These are phyloP conservation scores for Stegostoma tigrinum DNA, from an alignment of 2,113 vertebrate genomes.

Conservation along the genomic window DNA sequence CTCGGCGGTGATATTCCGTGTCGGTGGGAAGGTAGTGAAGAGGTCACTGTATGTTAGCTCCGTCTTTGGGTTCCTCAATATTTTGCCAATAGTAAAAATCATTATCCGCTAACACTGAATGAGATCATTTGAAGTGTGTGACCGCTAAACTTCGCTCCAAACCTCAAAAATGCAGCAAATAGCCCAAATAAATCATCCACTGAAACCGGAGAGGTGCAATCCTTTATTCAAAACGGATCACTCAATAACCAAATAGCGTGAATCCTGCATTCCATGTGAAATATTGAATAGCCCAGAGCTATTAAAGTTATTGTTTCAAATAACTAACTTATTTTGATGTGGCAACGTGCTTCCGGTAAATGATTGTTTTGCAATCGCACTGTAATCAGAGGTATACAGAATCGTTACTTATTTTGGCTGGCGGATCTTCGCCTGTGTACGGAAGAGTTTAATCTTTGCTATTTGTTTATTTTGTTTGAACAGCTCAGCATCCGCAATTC, in stretches of 20 bases:
- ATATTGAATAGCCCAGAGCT: background rate
- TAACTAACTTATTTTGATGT: background rate
- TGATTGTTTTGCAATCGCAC: background rate
- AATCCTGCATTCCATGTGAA: background rate
- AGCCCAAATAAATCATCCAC: conserved; percentile 16
- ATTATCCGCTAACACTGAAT: background rate
- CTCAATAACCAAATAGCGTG: background rate
- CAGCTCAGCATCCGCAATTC: background rate
- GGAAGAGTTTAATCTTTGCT: background rate
- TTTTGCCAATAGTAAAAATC: background rate
- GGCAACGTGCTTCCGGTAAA: background rate
- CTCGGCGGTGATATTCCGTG: too few species aligned
- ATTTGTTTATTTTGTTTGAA: conserved; percentile 24
- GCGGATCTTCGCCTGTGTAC: background rate
- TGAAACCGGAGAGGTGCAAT: conserved; percentile 24
- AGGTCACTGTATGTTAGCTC: background rate
- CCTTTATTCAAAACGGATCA: background rate
- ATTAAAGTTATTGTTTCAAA: conserved; percentile 5
- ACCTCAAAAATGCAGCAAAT: conserved; percentile 28
- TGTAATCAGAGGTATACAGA: background rate
- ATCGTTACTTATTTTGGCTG: background rate
- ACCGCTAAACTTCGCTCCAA: conserved; percentile 29
- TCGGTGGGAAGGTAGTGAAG: background rate
- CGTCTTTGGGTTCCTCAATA: background rate
- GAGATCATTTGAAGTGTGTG: conserved; percentile 29